Conservation (phyloP, 2,888 invertebrate genomes). For the Diarsia brunnea region DNA sequence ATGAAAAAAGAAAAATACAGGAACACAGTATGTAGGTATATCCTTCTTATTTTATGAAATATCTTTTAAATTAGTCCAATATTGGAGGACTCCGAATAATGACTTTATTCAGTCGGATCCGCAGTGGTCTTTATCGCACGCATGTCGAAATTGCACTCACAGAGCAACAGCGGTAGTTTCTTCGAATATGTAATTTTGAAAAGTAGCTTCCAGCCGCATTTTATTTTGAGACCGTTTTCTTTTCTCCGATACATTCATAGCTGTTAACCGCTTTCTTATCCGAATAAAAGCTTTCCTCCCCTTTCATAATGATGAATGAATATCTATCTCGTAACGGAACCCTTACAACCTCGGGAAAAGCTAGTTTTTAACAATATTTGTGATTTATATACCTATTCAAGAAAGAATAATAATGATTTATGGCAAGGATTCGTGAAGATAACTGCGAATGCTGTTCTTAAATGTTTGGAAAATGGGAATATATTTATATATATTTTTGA, state of each 20-base stretch:
- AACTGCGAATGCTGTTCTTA: slow-evolving; percentile 25
- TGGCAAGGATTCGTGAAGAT: slow-evolving; percentile 29
- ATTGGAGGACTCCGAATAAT: too few species aligned
- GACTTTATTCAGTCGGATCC: too few species aligned
- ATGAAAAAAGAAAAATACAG: too few species aligned
- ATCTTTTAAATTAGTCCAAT: too few species aligned
- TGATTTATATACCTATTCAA: slow-evolving; percentile 28
- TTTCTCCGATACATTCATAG: slow-evolving; percentile 2
- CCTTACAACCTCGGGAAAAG: slow-evolving; percentile 3
- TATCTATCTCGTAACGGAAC: slow-evolving; percentile 19
- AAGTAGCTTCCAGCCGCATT: too few species aligned
- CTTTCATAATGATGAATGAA: slow-evolving; percentile 37
- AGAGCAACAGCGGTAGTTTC: too few species aligned
- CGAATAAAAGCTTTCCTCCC: slow-evolving; percentile 12
- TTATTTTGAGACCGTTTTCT: not conserved
- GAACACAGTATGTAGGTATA: too few species aligned
- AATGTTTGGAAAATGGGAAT: slow-evolving; percentile 13
- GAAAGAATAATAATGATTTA: slow-evolving; percentile 45
- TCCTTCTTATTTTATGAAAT: too few species aligned
- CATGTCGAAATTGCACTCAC: too few species aligned
- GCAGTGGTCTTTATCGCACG: too few species aligned
- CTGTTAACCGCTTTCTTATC: slow-evolving; percentile 6
- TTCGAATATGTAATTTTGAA: too few species aligned
- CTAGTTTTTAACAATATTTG: slow-evolving; percentile 31
- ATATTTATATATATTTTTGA: too few species aligned